Evolutionary conservation across 92 coral and sea anemone species (phyloP).

Genomic region (Hydrozoanthus gracilis): DNA sequence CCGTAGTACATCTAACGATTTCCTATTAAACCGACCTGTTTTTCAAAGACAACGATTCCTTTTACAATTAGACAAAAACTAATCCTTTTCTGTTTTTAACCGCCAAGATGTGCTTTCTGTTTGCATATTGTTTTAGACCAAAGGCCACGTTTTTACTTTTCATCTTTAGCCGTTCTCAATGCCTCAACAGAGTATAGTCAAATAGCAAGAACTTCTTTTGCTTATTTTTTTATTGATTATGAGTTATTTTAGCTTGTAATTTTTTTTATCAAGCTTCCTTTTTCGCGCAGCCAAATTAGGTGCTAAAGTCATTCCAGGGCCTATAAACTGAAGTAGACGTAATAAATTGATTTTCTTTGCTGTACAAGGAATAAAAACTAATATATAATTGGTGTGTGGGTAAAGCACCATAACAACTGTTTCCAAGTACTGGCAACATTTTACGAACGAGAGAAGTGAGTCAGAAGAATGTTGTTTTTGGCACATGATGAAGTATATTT

Average conservation of each 20-base stretch:
- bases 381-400: too few relatives aligned
- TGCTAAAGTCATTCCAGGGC: neutral
- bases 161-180: neutral
- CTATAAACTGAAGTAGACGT: neutral
- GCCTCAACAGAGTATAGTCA: neutral
- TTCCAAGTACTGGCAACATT: too few relatives aligned
- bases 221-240: neutral
- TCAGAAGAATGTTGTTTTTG: too few relatives aligned
- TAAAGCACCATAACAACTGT: too few relatives aligned
- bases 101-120: neutral
- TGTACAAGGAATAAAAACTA: too few relatives aligned
- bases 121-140: neutral
- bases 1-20: too few relatives aligned
- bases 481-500: too few relatives aligned
- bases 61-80: too few relatives aligned
- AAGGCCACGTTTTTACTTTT: neutral
- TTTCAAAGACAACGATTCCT: too few relatives aligned
- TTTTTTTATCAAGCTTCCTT: neutral
- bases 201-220: neutral
- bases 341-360: neutral
- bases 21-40: too few relatives aligned
- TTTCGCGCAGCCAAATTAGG: neutral
- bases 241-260: neutral
- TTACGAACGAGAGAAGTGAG: too few relatives aligned
- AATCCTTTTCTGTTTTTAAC: neutral